Base-by-base conservation (phyloP, 1,140 invertebrate species). In the Ylistrum balloti region DNA sequence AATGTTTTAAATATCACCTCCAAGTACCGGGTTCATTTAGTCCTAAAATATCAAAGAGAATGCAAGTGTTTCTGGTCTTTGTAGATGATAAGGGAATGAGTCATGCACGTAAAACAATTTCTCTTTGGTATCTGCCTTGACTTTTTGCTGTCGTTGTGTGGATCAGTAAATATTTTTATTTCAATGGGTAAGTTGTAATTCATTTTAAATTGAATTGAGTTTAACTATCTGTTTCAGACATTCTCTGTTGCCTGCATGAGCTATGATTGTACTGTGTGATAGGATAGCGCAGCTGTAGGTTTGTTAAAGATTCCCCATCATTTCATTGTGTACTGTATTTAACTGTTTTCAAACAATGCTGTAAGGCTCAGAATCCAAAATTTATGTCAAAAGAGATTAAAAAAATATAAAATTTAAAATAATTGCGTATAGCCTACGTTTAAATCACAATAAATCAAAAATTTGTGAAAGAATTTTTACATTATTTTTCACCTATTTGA, bases 71-170 rank as follows among this genome's bases (percentile, higher is more conserved):
- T 38, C 35, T 7, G 13, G 35, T 38, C 56, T 74, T 74, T 74
- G 17, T 2, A 56, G 17, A 20, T 11, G 56, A 74, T 74, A 5
- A 74, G 56, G n/a, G 22, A 1, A 11, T 74, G 56, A 74, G 56
- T 74, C 56, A 74, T 74, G 56, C 56, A n/a, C n/a, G 56, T 74
- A 74, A 74, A 28, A 74, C 56, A 74, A 74, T n/a, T 74, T 74
- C 56, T 28, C 56, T 74, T 74, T 74, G 56, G 56, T 74, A 74
- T 28, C 5, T 22, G 22, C 45, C 45, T 56, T 56, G 45, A 56
- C 45, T 56, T 20, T 15, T 56, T 7, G 45, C 56, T 74, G 17
- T 45, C 41, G 17, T 45, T 45, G 10, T 17, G 17, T 9, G 41
- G 41, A 45, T 45, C 41, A 45, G 17, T 13, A 45, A 45, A 17